Evolutionary conservation across 2,113 vertebrate genomes (phyloP).

Genomic region (Callocephalon fimbriatum): DNA sequence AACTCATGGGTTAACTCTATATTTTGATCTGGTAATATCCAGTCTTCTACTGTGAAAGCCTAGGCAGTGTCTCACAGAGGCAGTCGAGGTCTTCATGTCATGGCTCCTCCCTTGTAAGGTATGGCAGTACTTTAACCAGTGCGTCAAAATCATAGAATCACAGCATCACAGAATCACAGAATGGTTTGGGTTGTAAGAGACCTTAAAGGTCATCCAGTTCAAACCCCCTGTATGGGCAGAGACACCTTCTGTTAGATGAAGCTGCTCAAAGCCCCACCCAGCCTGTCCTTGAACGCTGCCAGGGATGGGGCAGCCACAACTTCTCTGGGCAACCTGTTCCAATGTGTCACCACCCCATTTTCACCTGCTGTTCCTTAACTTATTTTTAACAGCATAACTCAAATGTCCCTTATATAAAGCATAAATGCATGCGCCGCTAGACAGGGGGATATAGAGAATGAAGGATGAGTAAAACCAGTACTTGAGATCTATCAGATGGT

Average conservation of each 20-base stretch:
- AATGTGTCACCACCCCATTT: not conserved
- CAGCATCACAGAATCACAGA: not conserved
- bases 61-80: not conserved
- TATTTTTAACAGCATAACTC: no score
- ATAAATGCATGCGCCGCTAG: no score
- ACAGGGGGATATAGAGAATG: no score
- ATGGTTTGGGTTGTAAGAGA: not conserved
- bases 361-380: no score
- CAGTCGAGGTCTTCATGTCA: not conserved
- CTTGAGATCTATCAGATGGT: no score
- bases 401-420: no score
- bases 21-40: not conserved
- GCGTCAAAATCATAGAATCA: not conserved
- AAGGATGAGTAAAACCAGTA: no score
- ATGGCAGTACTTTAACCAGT: not conserved
- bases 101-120: not conserved
- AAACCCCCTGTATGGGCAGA: not conserved
- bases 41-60: not conserved
- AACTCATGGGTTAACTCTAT: not conserved
- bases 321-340: not conserved
- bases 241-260: not conserved
- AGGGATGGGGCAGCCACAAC: not conserved
- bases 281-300: not conserved
- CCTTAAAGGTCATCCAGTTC: not conserved
- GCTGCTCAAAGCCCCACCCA: not conserved